Conservation (phyloP, 2,113 vertebrate species). For the Phocoena sinus region DNA sequence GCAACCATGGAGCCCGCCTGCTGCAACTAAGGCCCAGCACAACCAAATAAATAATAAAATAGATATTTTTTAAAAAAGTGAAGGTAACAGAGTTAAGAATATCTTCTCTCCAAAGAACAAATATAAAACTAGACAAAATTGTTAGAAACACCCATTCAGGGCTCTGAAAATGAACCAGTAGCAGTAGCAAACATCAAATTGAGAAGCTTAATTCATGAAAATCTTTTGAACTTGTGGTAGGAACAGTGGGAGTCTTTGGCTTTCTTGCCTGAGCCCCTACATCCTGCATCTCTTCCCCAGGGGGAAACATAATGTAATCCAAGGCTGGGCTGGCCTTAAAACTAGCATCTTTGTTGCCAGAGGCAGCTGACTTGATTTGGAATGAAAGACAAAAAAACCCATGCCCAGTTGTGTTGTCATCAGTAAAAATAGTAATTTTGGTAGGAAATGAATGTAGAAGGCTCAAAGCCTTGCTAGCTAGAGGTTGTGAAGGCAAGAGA, state of each 20-base stretch:
- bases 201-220: background rate
- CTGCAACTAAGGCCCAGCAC: no score
- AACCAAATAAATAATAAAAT: background rate
- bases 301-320: background rate
- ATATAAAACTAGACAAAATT: background rate
- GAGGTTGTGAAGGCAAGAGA: background rate
- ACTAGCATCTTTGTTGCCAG: background rate
- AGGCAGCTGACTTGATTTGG: background rate
- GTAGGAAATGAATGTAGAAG: background rate
- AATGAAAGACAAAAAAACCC: background rate
- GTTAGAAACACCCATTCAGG: background rate
- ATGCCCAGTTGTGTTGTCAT: background rate
- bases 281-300: background rate
- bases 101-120: background rate
- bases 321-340: background rate
- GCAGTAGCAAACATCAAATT: background rate
- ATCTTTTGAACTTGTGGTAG: background rate
- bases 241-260: background rate
- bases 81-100: background rate
- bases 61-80: background rate
- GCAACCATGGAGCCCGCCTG: no score
- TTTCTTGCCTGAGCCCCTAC: background rate
- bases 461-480: background rate
- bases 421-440: background rate
- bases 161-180: background rate